Base-by-base conservation (phyloP, 2,797 vertebrate genomes). In the Parambassis ranga region DNA sequence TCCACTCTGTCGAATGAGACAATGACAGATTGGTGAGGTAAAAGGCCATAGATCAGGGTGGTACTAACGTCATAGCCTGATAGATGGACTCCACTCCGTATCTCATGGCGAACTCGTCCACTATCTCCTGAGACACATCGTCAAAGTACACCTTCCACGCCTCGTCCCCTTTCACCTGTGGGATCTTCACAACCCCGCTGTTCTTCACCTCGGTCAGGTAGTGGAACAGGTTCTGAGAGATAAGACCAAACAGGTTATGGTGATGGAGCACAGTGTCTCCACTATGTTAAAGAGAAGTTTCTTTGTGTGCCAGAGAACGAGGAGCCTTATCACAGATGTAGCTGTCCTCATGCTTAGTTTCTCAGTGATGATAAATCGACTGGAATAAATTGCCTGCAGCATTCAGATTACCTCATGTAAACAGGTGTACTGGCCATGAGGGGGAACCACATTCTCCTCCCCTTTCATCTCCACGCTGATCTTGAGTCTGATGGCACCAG, bases 111-210 rank as follows among this genome's bases (percentile, higher is more conserved):
- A 98, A 99, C 85, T 99, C 97, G 84, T 99, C 97, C 30, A 98
- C 97, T 58, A 99, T 98, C 92, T 99, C 97, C 75, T 99, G 97
- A 10, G 96, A 94, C 3, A 94, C 91, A 1, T 96, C 96, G 53
- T 98, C 96, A 77, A 93, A 99, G 89, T 98, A 99, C 67, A 98
- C 97, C 86, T 98, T 99, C 97, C 97, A 98, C 39, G 96, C 97
- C 65, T 99, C 97, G 9, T 98, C 97, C 1, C 96, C 97, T 87
- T 92, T 96, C 81, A 98, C 94, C 71, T 94, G 92, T 0, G 97
- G 97, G 76, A 99, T 97, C 87, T 95, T 97, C 86, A 99, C 97
- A 5, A 85, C 91, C 3, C 97, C 97, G 0, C 74, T 88, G 64
- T 87, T 95, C 86, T 95, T 96, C 59, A 94, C 90, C 88, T 98